Percentiles rank a stretch among this genome's conserved stretches.
These are phyloP conservation scores for Antigone vipio DNA, from an alignment of 2,113 vertebrate species.

Conservation along the genomic window DNA sequence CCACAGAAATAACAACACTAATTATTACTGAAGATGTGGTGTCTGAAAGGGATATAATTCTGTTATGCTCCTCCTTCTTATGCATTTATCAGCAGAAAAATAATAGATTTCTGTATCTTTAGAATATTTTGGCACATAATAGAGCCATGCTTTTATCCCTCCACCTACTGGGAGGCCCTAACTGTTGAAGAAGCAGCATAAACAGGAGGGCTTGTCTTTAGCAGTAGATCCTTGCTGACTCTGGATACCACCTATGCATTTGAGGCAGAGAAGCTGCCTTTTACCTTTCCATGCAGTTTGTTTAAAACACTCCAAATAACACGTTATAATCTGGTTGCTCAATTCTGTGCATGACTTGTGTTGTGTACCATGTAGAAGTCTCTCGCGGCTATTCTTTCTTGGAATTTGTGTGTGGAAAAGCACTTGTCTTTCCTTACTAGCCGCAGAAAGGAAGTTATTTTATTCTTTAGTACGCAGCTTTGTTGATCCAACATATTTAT, in stretches of 20 bases:
- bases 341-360: neutral
- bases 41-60: neutral
- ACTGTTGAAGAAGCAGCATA: neutral
- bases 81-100: neutral
- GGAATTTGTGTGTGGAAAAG: neutral
- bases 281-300: neutral
- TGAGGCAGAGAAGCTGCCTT: neutral
- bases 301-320: neutral
- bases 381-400: neutral
- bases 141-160: neutral
- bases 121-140: neutral
- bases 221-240: neutral
- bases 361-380: neutral
- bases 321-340: neutral
- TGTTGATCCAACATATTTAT: neutral
- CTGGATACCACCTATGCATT: neutral
- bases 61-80: neutral
- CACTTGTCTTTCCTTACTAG: neutral
- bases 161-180: neutral
- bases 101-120: neutral
- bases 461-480: neutral
- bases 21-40: neutral
- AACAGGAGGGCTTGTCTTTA: neutral
- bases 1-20: neutral
- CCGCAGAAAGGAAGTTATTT: neutral